Evolutionary conservation across 2,888 invertebrate species (phyloP).

Genomic region (Iphiclides podalirius): DNA sequence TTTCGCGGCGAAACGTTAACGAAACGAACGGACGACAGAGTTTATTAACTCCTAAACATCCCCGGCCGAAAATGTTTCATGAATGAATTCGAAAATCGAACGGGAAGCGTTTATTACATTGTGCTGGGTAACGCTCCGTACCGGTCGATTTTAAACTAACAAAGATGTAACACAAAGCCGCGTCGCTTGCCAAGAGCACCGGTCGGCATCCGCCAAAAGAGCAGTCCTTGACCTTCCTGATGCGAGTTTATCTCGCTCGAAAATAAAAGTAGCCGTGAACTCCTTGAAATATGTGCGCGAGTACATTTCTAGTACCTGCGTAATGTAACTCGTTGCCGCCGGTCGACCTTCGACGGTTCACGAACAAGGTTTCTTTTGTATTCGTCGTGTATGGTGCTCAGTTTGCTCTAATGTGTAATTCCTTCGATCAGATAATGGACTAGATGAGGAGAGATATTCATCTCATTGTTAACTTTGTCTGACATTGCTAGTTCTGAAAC

Average conservation of each 20-base stretch:
- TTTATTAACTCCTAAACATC: not conserved
- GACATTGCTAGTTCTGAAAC: slow-evolving; percentile 1
- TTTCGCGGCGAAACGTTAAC: not conserved
- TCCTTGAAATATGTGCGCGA: slow-evolving; percentile 54
- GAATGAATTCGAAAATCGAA: slow-evolving; percentile 15
- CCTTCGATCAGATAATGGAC: slow-evolving; percentile 6
- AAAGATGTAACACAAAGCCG: slow-evolving; percentile 47
- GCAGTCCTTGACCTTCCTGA: slow-evolving; percentile 71
- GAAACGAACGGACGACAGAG: no score
- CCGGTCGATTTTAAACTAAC: slow-evolving; percentile 25
- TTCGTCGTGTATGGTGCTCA: slow-evolving; percentile 26
- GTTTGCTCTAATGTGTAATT: slow-evolving; percentile 12
- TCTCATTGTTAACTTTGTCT: not conserved
- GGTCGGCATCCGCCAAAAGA: slow-evolving; percentile 67
- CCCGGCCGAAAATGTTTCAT: slow-evolving; percentile 4
- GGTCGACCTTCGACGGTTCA: slow-evolving; percentile 73
- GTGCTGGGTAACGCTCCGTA: slow-evolving; percentile 1
- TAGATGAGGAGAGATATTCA: not conserved
- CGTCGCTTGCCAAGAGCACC: slow-evolving; percentile 55
- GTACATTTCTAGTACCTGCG: slow-evolving; percentile 57
- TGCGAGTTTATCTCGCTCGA: slow-evolving; percentile 62
- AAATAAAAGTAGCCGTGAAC: slow-evolving; percentile 76
- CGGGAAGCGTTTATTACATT: not conserved
- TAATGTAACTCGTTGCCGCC: slow-evolving; percentile 56
- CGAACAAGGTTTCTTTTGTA: slow-evolving; percentile 72